These are phyloP conservation scores for Podarcis lilfordi DNA, from an alignment of 2,797 vertebrate genomes.

Conservation along the genomic window DNA sequence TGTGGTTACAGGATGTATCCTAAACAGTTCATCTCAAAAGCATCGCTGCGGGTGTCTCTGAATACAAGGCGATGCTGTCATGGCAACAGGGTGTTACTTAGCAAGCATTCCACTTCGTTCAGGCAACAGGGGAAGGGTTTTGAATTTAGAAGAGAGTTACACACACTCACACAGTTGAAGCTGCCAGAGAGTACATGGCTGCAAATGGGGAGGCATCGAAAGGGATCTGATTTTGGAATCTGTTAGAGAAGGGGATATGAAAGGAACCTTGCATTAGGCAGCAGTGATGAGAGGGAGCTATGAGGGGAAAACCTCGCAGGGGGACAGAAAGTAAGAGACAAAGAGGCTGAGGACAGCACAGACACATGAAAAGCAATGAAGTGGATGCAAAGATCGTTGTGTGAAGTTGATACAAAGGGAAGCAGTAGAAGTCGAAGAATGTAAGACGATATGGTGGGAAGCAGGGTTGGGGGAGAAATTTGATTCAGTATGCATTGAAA, in stretches of 20 bases:
- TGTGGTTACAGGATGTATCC: slow-evolving; percentile 10
- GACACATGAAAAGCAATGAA: neutral
- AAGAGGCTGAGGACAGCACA: neutral
- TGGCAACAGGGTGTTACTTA: slow-evolving; percentile 21
- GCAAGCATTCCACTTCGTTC: slow-evolving; percentile 14
- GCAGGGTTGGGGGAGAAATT: too few species aligned
- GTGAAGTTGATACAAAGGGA: neutral
- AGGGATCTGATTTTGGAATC: neutral
- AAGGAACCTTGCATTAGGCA: neutral
- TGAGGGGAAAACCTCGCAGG: neutral
- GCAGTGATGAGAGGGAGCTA: neutral
- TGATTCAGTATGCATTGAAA: too few species aligned
- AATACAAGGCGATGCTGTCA: slow-evolving; percentile 13
- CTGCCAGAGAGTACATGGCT: neutral
- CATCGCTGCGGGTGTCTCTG: slow-evolving; percentile 10
- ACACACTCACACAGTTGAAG: too few species aligned
- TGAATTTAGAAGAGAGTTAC: slow-evolving; percentile 17
- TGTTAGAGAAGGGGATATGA: too few species aligned
- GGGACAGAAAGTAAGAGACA: neutral
- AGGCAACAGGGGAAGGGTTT: slow-evolving; percentile 12
- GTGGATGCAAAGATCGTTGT: neutral
- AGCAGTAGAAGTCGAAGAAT: neutral
- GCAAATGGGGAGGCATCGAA: neutral
- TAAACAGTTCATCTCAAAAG: neutral
- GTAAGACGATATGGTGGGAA: neutral